A percentile compares a stretch with the other conserved stretches of the same genome.
Conservation (phyloP, 2,113 vertebrate genomes). For the Mobula hypostoma region DNA sequence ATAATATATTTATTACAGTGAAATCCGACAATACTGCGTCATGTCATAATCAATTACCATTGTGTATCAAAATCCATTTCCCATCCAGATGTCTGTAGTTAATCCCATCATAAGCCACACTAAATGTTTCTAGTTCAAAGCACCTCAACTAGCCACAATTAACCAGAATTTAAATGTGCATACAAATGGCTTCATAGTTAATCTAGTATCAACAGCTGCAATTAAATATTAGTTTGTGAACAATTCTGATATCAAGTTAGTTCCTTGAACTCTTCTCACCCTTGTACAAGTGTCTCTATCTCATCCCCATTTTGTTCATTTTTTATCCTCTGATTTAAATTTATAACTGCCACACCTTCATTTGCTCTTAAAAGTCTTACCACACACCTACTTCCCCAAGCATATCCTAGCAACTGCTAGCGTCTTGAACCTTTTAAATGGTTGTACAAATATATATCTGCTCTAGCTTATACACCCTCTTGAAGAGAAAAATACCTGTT, state of each 20-base stretch:
- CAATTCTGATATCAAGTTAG: neutral
- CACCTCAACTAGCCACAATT: neutral
- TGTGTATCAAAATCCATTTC: slow-evolving; percentile 24
- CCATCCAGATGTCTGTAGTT: neutral
- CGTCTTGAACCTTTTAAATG: neutral
- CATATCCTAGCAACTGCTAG: too few relatives aligned
- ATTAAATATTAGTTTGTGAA: neutral
- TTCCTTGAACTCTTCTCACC: neutral
- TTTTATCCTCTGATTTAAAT: neutral
- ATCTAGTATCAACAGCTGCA: neutral
- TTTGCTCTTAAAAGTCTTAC: neutral
- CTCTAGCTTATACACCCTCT: neutral
- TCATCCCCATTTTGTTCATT: neutral
- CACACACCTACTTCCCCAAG: neutral
- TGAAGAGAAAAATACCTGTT: neutral
- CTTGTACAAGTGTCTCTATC: neutral
- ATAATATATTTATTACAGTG: slow-evolving; percentile 16
- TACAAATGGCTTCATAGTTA: neutral
- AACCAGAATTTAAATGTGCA: slow-evolving; percentile 22
- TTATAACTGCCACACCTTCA: neutral
- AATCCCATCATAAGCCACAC: slow-evolving; percentile 13
- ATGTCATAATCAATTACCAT: slow-evolving; percentile 20
- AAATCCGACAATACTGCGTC: slow-evolving; percentile 1
- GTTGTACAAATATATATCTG: neutral
- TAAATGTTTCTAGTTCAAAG: slow-evolving; percentile 1